These are phyloP conservation scores for Cryptophagus acutangulus DNA, from an alignment of 2,888 invertebrate genomes.

Conservation along the genomic window DNA sequence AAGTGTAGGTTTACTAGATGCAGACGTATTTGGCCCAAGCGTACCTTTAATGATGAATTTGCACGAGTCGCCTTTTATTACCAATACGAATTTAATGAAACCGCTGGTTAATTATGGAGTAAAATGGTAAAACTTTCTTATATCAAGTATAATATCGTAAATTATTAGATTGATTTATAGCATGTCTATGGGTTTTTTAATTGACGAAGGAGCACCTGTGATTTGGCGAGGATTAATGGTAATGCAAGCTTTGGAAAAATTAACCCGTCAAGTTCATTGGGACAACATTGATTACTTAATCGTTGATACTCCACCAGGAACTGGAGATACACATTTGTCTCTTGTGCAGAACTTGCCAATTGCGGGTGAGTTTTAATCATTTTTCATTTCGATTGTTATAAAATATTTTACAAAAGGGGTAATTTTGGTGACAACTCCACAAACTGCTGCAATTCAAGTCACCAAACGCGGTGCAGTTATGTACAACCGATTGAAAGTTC, in stretches of 20 bases:
- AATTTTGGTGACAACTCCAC: slow-evolving; percentile 89
- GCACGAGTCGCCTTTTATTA: slow-evolving; percentile 72
- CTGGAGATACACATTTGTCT: slow-evolving; percentile 91
- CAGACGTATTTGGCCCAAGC: slow-evolving; percentile 93
- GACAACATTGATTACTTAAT: slow-evolving; percentile 80
- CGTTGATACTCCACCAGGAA: slow-evolving; percentile 94
- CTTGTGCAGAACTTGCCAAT: slow-evolving; percentile 85
- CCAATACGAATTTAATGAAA: slow-evolving; percentile 75
- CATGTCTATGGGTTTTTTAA: slow-evolving; percentile 93
- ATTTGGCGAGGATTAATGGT: slow-evolving; percentile 97
- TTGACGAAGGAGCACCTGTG: slow-evolving; percentile 77
- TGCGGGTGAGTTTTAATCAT: slow-evolving; percentile 53
- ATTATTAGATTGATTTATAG: slow-evolving; percentile 49
- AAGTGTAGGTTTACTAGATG: slow-evolving; percentile 81
- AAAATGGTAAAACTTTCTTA: slow-evolving; percentile 65
- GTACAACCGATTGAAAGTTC: slow-evolving; percentile 78
- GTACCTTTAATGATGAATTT: slow-evolving; percentile 94
- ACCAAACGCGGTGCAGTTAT: slow-evolving; percentile 81
- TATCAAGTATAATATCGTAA: not conserved
- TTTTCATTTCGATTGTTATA: slow-evolving; percentile 7
- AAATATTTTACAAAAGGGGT: slow-evolving; percentile 57
- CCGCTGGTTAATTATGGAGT: slow-evolving; percentile 88
- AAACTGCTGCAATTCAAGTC: slow-evolving; percentile 80
- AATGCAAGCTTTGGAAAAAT: slow-evolving; percentile 86
- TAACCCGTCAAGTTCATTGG: slow-evolving; percentile 86